Conservation (phyloP, 2,888 invertebrate species). For the Monoplex corrugatus region DNA sequence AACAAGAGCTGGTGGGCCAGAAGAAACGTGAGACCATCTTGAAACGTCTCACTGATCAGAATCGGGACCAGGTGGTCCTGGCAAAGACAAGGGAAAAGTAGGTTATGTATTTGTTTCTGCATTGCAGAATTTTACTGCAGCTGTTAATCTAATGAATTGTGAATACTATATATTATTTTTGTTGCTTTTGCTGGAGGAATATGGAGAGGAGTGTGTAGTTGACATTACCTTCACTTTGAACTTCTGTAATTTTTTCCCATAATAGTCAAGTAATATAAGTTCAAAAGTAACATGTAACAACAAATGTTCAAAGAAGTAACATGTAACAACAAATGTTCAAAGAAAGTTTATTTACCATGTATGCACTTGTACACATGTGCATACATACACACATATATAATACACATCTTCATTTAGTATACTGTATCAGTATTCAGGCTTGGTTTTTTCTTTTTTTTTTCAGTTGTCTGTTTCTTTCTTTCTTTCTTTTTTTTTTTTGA, state of each 20-base stretch:
- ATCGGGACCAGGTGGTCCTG: constrained; percentile 78
- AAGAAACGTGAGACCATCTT: constrained; percentile 79
- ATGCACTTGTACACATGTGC: too few relatives aligned
- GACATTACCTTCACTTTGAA: too few relatives aligned
- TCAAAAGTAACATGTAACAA: too few relatives aligned
- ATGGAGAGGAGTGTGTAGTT: too few relatives aligned
- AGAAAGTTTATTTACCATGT: too few relatives aligned
- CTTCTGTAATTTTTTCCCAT: too few relatives aligned
- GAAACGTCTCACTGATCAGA: constrained; percentile 77
- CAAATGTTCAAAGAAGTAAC: too few relatives aligned
- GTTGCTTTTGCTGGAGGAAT: not conserved
- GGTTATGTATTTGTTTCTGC: constrained; percentile 55
- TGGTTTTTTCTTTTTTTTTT: not conserved
- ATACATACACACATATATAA: too few relatives aligned
- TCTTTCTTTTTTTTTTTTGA: not conserved
- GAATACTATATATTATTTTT: not conserved
- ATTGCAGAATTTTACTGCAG: not conserved
- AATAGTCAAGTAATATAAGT: too few relatives aligned
- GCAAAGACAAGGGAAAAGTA: constrained; percentile 77
- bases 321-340: too few relatives aligned
- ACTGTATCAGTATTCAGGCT: too few relatives aligned
- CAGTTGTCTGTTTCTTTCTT: not conserved
- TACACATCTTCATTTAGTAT: too few relatives aligned
- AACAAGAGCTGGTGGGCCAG: constrained; percentile 79
- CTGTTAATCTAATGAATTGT: not conserved